Base-by-base conservation (phyloP, 1,140 invertebrate genomes). In the Leguminivora glycinivorella region DNA sequence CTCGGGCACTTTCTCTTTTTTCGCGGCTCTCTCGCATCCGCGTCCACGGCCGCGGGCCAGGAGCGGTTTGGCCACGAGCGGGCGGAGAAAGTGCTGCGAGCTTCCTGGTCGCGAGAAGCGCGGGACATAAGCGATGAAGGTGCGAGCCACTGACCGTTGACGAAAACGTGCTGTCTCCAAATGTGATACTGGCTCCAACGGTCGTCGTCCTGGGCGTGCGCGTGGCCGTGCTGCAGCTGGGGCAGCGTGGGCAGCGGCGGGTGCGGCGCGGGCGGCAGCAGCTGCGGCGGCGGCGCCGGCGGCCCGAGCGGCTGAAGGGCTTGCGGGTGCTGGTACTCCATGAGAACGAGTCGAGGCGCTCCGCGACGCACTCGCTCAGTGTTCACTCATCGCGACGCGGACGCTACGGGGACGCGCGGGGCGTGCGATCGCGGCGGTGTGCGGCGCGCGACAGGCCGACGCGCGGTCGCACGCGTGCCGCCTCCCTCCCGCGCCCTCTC, bases 91-190 rank as follows among this genome's bases (percentile, higher is more conserved):
- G 82, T 81, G 75, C 76, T 77, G 76, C 56, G 68, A 76, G 76
- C 69, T 76, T 82, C 76, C 80, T 74, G 73, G 67, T 43, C 47
- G 25, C 71, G 71, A 67, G 67, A 52, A 52, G 47, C 47, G 47
- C 47, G 47, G 47, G 47, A 52, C 47, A 52, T 52, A 52, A 22
- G 34, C 19, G 47, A 66, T 47, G 58, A 22, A 66, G 19, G 52
- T 56, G 70, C 68, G 67, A 14, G 70, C 52, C 75, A 90, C 91
- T 89, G 93, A 93, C 93, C 93, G 83, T 93, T 93, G 83, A 93
- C 92, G 80, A 93, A 93, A 77, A 93, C 92, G 83, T 93, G 93
- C 79, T 94, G 93, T 75, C 93, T 93, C 93, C 93, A 93, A 74
- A 93, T 91, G 83, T 94, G 92, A 81, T 93, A 93, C 84, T 93